Base-by-base conservation (phyloP, 2,888 invertebrate species). In the Plemyria rubiginata region DNA sequence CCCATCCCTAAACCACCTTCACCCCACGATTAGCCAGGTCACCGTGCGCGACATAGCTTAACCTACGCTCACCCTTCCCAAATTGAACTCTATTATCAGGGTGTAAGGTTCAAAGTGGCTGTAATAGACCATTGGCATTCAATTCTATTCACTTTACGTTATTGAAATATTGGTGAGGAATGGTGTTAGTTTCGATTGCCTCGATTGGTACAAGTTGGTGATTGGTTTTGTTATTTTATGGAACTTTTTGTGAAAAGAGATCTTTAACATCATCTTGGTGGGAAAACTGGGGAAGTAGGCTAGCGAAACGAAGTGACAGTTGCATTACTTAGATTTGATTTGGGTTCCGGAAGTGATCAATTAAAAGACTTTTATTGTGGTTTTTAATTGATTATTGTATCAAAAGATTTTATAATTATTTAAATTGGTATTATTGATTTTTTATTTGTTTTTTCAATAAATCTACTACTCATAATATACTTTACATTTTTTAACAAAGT, bases 11-110 rank as follows among this genome's bases (percentile, higher is more conserved):
- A 13, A 48, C 60, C 72, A 77, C 80, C 73, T 76, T 73, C 74
- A 77, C 82, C 84, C 81, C 80, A 75, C 82, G 80, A 90, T 90
- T 90, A 87, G 85, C 79, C 77, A 71, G 90, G 90, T 89, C 88
- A 82, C 68, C 79, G 84, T 82, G 76, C 83, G 79, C 81, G 84
- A 76, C 79, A 82, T 82, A 85, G 84, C 83, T 85, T 87, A 85
- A 88, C 86, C 87, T 79, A 77, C 76, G 78, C 80, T 79, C 78
- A 46, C 22, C 15, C 77, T 79, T 76, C 79, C 79, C 78, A 80
- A 81, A 80, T 82, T 79, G 74, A 60, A 75, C 72, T 65, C 55
- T 72, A 72, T 66, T 43, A 41, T 65, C 56, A 61, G n/a, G 59
- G 54, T 46, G 46, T 63, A 60, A 58, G 55, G 66, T 54, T 58